These are phyloP conservation scores for human (Homo sapiens) DNA, from an alignment of 2,113 vertebrate genomes.

Conservation along the genomic window GRCh38 chr13:27564501-27565000, in stretches of 20 bases:
- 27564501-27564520: neutral
- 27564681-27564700: neutral
- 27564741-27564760: neutral
- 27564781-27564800: neutral
- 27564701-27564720: neutral
- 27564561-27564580: neutral
- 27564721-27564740: neutral
- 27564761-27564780: neutral
- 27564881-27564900: neutral
- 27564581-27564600: neutral
- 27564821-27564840: neutral
- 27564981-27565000: neutral
- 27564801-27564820: neutral
- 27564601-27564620: neutral
- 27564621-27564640: neutral
- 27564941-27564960: neutral
- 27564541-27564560: neutral
- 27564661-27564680: neutral
- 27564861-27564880: neutral
- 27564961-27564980: neutral
- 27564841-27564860: neutral
- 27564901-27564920: neutral
- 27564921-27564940: neutral
- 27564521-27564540: slow-evolving; percentile 22
- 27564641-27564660: neutral